These are phyloP conservation scores for Aphrophora alni DNA, from an alignment of 2,888 invertebrate species.

Conservation along the genomic window DNA sequence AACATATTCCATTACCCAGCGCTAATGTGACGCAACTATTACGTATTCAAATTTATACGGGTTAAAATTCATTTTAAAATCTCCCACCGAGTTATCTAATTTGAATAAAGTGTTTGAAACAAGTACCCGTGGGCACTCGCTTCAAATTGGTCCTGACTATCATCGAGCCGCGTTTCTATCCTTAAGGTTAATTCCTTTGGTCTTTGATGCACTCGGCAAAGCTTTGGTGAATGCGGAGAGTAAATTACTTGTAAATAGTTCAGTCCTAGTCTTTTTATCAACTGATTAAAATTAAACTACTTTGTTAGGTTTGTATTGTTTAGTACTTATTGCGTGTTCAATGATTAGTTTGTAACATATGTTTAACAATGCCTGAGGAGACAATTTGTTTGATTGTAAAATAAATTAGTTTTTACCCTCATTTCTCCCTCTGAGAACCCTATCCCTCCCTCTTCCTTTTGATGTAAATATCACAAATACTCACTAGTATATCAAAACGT, in stretches of 20 bases:
- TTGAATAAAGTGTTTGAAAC: conserved; percentile 34
- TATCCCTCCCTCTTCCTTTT: too few relatives aligned
- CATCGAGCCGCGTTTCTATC: background rate
- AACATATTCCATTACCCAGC: background rate
- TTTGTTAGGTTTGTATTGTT: too few relatives aligned
- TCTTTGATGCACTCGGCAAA: background rate
- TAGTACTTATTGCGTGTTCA: too few relatives aligned
- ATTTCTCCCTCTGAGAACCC: too few relatives aligned
- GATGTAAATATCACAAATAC: too few relatives aligned
- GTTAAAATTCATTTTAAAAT: conserved; percentile 41
- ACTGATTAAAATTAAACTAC: too few relatives aligned
- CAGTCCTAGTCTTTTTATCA: too few relatives aligned
- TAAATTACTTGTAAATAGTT: background rate
- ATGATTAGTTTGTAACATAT: too few relatives aligned
- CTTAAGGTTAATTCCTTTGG: background rate
- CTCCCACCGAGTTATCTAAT: conserved; percentile 35
- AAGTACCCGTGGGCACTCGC: conserved; percentile 16
- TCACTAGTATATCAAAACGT: too few relatives aligned
- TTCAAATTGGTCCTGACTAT: background rate
- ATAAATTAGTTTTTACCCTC: too few relatives aligned
- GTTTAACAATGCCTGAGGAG: too few relatives aligned
- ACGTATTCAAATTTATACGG: conserved; percentile 40
- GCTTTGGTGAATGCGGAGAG: background rate
- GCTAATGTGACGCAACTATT: conserved; percentile 33
- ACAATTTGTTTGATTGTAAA: too few relatives aligned